Evolutionary conservation across 35 echinoderm and acorn worm species (phyloP).

Genomic region (Ophioderma brevispina): DNA sequence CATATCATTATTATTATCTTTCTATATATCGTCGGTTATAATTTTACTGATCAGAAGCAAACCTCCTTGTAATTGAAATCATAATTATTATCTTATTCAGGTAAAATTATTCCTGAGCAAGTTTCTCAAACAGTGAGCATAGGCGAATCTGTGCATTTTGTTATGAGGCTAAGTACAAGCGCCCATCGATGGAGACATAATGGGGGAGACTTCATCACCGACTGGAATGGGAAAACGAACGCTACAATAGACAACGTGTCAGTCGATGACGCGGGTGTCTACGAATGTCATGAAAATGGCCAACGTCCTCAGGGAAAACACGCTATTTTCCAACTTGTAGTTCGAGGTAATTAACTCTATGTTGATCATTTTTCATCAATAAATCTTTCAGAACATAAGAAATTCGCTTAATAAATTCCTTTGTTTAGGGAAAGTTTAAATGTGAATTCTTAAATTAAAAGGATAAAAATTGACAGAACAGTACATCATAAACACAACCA

Average conservation of each 20-base stretch:
- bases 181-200: neutral
- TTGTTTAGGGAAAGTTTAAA: too few species aligned
- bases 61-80: too few species aligned
- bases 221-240: neutral
- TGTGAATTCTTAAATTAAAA: too few species aligned
- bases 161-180: neutral
- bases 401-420: too few species aligned
- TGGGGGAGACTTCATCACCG: neutral
- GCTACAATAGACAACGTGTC: neutral
- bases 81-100: too few species aligned
- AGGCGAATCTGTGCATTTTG: neutral
- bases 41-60: too few species aligned
- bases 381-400: too few species aligned
- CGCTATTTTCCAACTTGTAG: neutral
- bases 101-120: neutral
- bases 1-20: too few species aligned
- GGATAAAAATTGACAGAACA: too few species aligned
- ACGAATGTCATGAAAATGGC: neutral
- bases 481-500: too few species aligned
- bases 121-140: neutral
- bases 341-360: neutral
- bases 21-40: too few species aligned
- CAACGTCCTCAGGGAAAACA: neutral
- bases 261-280: neutral
- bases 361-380: too few species aligned